Evolutionary conservation across 2,888 invertebrate species (phyloP), one percentile per base, ranked within the genome.

Genomic region (Drymonia ruficornis): DNA sequence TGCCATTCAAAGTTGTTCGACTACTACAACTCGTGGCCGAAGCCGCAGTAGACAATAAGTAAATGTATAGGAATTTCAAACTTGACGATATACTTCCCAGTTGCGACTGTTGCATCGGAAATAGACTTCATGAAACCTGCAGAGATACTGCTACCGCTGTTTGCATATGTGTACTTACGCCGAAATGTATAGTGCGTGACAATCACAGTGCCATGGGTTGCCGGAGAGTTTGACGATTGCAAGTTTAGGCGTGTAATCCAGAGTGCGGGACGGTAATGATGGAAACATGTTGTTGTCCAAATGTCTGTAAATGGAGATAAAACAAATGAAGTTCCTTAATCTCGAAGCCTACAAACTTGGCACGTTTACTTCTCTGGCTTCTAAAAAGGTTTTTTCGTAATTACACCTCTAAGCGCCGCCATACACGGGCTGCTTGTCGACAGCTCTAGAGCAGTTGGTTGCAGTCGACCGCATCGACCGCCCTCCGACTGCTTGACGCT

Each of bases 121-220:
- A 56, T 56, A 18, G 31, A 45, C 44, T 68, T 67, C 42, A 52
- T 31, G 46, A 54, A 45, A n/a, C n/a, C 62, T 64, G 62, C 57
- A 56, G 55, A 62, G 57, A 65, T 72, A 61, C 59, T 48, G 69
- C 56, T 72, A 61, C 59, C 49, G 69, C 56, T 49, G 53, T 56
- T 54, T 53, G 18, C 52, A 62, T 60, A 51, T 63, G 50, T 56
- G 55, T 55, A 90, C 94, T 93, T 89, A 96, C 95, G 93, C 93
- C 3, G 96, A 95, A 58, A 96, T 93, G 77, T 96, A 96, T 1
- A 95, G 89, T 34, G 95, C 94, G 65, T 95, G 94, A 74, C 97
- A 96, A 78, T 96, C 96, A 72, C 97, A 97, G 74, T 96, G 95
- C 96, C 96, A 96, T 0, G 96, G 96, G 81, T 97, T 97, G 67